Base-by-base conservation (phyloP, 2,888 invertebrate genomes). In the Polyommatus iphigenia region DNA sequence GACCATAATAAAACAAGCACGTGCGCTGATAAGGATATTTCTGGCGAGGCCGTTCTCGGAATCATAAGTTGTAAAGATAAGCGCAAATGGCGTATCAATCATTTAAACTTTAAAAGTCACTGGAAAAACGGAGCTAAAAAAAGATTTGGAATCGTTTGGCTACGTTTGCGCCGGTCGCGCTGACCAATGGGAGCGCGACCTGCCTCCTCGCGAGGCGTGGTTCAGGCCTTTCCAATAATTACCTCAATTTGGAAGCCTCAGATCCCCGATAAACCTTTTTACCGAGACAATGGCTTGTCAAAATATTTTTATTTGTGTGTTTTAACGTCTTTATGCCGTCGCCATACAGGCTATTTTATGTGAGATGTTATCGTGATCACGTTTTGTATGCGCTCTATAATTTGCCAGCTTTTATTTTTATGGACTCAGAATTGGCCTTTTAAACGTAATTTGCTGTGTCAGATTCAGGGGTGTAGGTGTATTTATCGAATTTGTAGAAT, bases 211-310 rank as follows among this genome's bases (percentile, higher is more conserved):
- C 79, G 78, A 80, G 84, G 84, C 83, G 84, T 79, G 78, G 80
- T 75, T n/a, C 15, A 73, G 62, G 79, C 82, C 82, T 82, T 81
- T 80, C 79, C 80, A 83, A 79, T 82, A 80, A 81, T 81, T 79
- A 80, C 82, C 80, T 78, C 79, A 80, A 80, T 80, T 81, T 81
- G 78, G 80, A 80, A 80, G 78, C 80, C 78, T 79, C 78, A 79
- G 81, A 81, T 81, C 78, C 41, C 71, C 78, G 82, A 82, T 82
- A 83, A 82, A 79, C 79, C 80, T 82, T 81, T 82, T 83, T 82
- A 79, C 80, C 78, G 71, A 81, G 82, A 82, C 82, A 82, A 82
- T 81, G 82, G 76, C 79, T 50, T 81, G 82, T 82, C 83, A 82
- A 81, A 83, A 83, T 83, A 83, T 83, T 83, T 80, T 80, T 79